Base-by-base conservation (phyloP, 1,140 invertebrate species). In the Drosophila nigrodunni region DNA sequence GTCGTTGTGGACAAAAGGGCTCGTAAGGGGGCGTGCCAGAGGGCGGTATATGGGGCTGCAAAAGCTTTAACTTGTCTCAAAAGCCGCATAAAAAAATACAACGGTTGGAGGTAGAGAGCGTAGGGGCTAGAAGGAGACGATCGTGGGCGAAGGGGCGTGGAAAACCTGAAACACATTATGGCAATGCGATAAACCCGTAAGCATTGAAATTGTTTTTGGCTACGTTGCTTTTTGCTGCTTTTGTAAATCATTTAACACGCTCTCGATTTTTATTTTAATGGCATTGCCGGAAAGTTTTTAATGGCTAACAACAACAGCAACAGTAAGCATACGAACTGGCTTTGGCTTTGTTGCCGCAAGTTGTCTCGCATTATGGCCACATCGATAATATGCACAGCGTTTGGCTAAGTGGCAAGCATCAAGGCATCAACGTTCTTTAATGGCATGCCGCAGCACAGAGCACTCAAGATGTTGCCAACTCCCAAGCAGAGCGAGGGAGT, bases 261-360 rank as follows among this genome's bases (percentile, higher is more conserved):
- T 81, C 75, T 86, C 82, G 82, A 86, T 86, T 86, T 86, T 86
- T 86, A 85, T 85, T 86, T 81, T 86, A 86, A 86, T 86, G 82
- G 76, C 82, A 54, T 80, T 75, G 73, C 49, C 67, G 62, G 59
- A 82, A 83, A 83, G 77, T 83, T 75, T 72, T 47, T 83, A 83
- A 83, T 86, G 75, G 64, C 81, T 58, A 65, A 54, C 73, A 43
- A 30, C 58, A 41, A 37, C 67, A 57, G n/a, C 44, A 65, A 18
- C 68, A 55, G 35, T 10, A 11, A 9, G 52, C 58, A 34, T 15
- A 49, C 37, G 21, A 61, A 54, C 34, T 37, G 49, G 37, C 9
- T 52, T 41, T 25, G 11, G 15, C 13, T 58, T 34, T 4, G 3
- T 39, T 9, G 58, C 44, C 43, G 13, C 46, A 62, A 57, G 46